Conservation (phyloP, 2,113 vertebrate species). For the Hymenochirus boettgeri region DNA sequence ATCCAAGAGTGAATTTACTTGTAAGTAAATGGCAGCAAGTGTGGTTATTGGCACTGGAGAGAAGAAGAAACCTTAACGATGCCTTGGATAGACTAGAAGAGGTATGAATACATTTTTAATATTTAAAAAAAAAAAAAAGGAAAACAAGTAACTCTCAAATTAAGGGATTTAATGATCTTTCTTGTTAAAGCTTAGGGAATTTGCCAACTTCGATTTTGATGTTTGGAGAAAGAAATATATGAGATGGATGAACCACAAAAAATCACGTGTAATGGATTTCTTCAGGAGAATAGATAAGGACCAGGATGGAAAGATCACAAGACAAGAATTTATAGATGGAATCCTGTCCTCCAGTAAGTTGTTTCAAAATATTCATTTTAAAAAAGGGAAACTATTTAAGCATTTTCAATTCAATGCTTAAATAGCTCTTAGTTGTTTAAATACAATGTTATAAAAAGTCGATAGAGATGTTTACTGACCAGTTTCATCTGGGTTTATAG, state of each 20-base stretch:
- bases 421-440: too few species aligned
- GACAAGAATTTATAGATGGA: slow-evolving; percentile 96
- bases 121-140: slow-evolving; percentile 2
- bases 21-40: slow-evolving; percentile 98
- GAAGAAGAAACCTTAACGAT: slow-evolving; percentile 91
- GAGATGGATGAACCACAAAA: slow-evolving; percentile 99
- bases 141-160: too few species aligned
- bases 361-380: not conserved
- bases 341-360: slow-evolving; percentile 96
- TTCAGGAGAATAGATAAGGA: slow-evolving; percentile 98
- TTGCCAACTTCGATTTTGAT: slow-evolving; percentile 98
- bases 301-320: slow-evolving; percentile 95
- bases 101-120: slow-evolving; percentile 56
- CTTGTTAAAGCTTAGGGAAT: slow-evolving; percentile 81
- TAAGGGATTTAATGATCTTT: too few species aligned
- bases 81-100: slow-evolving; percentile 93
- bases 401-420: too few species aligned
- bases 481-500: too few species aligned
- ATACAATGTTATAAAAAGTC: too few species aligned
- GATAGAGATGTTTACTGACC: too few species aligned
- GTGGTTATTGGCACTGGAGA: slow-evolving; percentile 94
- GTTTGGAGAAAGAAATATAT: slow-evolving; percentile 98
- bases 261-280: slow-evolving; percentile 97
- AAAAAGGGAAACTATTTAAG: too few species aligned
- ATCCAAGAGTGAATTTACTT: slow-evolving; percentile 87